These are phyloP conservation scores for Passer domesticus DNA, from an alignment of 2,113 vertebrate species.

Conservation along the genomic window DNA sequence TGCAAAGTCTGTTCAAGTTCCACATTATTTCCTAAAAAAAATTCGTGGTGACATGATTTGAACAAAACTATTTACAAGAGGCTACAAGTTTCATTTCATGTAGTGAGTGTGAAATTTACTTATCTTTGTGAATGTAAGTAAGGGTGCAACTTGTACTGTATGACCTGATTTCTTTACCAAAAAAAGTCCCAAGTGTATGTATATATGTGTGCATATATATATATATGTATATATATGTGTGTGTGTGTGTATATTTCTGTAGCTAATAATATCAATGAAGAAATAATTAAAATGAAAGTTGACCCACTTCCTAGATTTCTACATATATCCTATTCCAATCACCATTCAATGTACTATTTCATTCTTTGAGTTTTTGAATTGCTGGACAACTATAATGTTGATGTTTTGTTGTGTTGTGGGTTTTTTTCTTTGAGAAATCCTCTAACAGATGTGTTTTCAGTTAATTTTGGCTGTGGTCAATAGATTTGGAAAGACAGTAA, in stretches of 20 bases:
- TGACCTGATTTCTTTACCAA: not conserved
- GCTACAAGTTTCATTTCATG: not conserved
- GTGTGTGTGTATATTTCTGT: not conserved
- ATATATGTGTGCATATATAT: not conserved
- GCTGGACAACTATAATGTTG: not conserved
- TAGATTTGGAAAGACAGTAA: not conserved
- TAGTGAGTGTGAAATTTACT: not conserved
- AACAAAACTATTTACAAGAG: not conserved
- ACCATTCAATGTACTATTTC: not conserved
- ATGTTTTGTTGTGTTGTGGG: not conserved
- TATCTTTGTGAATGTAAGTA: not conserved
- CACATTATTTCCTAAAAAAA: not conserved
- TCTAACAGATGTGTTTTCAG: not conserved
- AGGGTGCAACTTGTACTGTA: not conserved
- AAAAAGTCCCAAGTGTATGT: not conserved
- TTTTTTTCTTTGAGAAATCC: not conserved
- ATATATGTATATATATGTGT: not conserved
- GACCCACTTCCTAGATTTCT: not conserved
- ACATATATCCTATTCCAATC: accelerated
- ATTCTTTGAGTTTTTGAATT: not conserved
- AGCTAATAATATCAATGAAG: not conserved
- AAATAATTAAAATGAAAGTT: not conserved
- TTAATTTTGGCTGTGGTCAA: not conserved
- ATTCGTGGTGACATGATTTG: not conserved
- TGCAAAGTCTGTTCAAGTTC: not conserved